Evolutionary conservation across 2,113 vertebrate genomes (phyloP), one percentile per base, ranked within the genome.

Genomic region (Peromyscus leucopus): DNA sequence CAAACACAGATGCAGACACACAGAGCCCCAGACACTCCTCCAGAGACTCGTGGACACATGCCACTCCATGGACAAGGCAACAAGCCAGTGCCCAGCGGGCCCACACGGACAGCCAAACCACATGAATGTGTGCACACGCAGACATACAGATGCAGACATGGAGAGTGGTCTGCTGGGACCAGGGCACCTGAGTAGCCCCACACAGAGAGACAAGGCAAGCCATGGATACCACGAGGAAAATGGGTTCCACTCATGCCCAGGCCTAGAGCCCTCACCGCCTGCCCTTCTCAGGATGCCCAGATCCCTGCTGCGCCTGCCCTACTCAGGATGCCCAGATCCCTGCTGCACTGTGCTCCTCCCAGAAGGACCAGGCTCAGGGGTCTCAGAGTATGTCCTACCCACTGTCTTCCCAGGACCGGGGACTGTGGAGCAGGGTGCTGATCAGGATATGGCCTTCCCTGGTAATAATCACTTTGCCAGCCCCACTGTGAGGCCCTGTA

Each of bases 1-100:
- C 86, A 59, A 89, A 94, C 84, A 88, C 36, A 75, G 96, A 94
- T n/a, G 76, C n/a, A 86, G 63, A 79, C 48, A 11, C 89, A 72
- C 57, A 67, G 28, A 90, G 57, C 69, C 28, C 33, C 9, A 17
- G 63, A 33, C 5, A 1, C 55, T 57, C n/a, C 48, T 59, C 57
- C 24, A 19, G 19, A 90, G 75, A 83, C 63, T n/a, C 84, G 65
- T 24, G 3, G 90, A 88, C 42, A 57, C 5, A 46, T 42, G 39
- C 76, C 93, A 28, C 7, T 24, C 31, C 85, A 72, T 51, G 8
- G 65, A 72, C 55, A 75, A 67, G 24, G 36, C 12, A 75, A 48
- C 0, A 33, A 46, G 57, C 24, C 55, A 39, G 48, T 9, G 12
- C 2, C 3, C 51, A 76, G 69, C n/a, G 16, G 2, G 0, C 89